Percentiles rank a stretch among this genome's conserved stretches.
phyloP scores from a whole-genome alignment of 1,140 invertebrate species.

The Panagrolaimus sp. region DNA sequence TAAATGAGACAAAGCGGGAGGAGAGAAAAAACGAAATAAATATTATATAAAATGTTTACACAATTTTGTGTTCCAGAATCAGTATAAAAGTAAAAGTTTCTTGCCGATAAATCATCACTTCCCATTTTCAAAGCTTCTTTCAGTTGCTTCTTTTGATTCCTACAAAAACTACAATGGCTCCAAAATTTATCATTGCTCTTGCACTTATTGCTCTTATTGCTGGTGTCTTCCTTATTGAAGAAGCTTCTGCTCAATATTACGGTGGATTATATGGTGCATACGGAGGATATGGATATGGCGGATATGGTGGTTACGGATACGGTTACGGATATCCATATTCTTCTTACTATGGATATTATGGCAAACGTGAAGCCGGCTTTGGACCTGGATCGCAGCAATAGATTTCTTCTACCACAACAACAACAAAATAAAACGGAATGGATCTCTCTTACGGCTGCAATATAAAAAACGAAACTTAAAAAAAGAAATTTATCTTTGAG shows the following conservation, averaged over 20 bases:
- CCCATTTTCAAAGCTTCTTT: too few relatives aligned
- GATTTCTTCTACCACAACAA: not conserved
- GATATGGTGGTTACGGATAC: too few relatives aligned
- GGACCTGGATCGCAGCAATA: not conserved
- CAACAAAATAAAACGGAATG: not conserved
- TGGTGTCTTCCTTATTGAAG: slow-evolving; percentile 19
- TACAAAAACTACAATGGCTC: too few relatives aligned
- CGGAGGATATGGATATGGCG: slow-evolving; percentile 20
- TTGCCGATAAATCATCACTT: too few relatives aligned
- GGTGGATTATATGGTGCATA: slow-evolving; percentile 29
- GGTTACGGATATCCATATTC: too few relatives aligned
- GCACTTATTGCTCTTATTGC: slow-evolving; percentile 34
- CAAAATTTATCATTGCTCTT: slow-evolving; percentile 18
- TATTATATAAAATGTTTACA: too few relatives aligned
- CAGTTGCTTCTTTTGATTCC: too few relatives aligned
- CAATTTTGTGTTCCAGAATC: too few relatives aligned
- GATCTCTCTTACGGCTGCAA: not conserved
- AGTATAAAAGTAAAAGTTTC: too few relatives aligned
- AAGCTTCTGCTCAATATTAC: slow-evolving; percentile 17
- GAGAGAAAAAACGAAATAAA: too few relatives aligned
- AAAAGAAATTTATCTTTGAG: not conserved
- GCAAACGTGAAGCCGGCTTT: slow-evolving; percentile 17
- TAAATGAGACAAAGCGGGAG: too few relatives aligned
- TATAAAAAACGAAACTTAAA: not conserved
- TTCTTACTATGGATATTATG: slow-evolving; percentile 17